Evolutionary conservation across 1,140 invertebrate genomes (phyloP).

Genomic region (Monomorium pharaonis): DNA sequence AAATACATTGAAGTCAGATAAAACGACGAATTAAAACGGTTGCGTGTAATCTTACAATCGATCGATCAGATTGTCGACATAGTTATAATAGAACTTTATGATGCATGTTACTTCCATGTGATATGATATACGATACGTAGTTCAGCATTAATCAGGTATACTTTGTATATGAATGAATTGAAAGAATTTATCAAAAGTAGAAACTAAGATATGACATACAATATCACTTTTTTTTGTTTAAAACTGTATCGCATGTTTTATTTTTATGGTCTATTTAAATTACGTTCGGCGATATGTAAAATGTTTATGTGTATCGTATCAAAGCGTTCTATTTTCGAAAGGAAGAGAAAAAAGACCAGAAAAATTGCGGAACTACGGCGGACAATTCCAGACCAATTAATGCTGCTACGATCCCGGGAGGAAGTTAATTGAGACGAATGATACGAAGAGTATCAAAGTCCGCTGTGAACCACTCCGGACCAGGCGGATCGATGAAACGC

Average conservation of each 20-base stretch:
- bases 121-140: background rate
- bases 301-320: background rate
- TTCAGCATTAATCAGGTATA: slow-evolving; percentile 15
- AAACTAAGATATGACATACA: slow-evolving; percentile 1
- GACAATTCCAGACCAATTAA: slow-evolving; percentile 44
- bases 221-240: slow-evolving; percentile 2
- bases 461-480: slow-evolving; percentile 12
- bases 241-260: background rate
- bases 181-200: background rate
- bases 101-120: slow-evolving; percentile 24
- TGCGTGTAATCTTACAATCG: background rate
- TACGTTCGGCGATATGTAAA: background rate
- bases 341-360: background rate
- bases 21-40: background rate
- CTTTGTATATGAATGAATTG: slow-evolving; percentile 2
- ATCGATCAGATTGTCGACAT: background rate
- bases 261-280: slow-evolving; percentile 10
- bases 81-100: slow-evolving; percentile 24
- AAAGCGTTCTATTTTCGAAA: background rate
- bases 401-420: slow-evolving; percentile 13
- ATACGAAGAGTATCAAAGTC: slow-evolving; percentile 32
- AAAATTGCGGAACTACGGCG: slow-evolving; percentile 36
- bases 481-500: slow-evolving; percentile 42
- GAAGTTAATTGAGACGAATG: slow-evolving; percentile 60
- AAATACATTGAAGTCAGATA: slow-evolving; percentile 2